Evolutionary conservation across 2,888 invertebrate genomes (phyloP).

Genomic region (Rotaria sp.): DNA sequence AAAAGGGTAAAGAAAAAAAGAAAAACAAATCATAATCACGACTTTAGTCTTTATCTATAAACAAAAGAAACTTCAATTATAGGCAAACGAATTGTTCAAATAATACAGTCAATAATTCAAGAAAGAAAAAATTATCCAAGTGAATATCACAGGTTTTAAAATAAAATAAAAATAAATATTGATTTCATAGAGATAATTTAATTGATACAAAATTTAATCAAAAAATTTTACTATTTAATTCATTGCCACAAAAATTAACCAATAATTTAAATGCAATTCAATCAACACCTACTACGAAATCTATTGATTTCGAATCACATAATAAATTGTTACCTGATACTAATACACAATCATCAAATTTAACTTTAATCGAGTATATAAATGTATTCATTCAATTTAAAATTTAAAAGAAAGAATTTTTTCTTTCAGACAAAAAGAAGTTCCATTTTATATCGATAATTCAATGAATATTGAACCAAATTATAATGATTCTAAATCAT

Average conservation of each 20-base stretch:
- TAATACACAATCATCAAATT: neutral
- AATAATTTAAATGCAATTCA: neutral
- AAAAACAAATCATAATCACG: too few species aligned
- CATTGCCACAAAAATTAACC: neutral
- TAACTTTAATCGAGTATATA: neutral
- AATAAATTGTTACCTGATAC: neutral
- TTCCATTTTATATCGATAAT: neutral
- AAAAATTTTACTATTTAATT: neutral
- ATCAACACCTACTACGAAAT: neutral
- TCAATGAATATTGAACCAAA: neutral
- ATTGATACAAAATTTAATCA: neutral
- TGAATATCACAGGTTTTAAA: neutral
- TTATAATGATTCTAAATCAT: neutral
- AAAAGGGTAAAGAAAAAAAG: neutral
- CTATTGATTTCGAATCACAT: neutral
- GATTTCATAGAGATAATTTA: neutral
- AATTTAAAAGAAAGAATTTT: too few species aligned
- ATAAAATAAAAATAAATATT: too few species aligned
- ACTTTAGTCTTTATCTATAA: too few species aligned
- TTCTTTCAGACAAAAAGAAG: neutral
- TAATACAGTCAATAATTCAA: too few species aligned
- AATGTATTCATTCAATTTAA: neutral
- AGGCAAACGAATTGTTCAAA: too few species aligned
- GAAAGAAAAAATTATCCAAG: too few species aligned
- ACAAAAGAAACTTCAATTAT: too few species aligned